These are phyloP conservation scores for Melolontha melolontha DNA, from an alignment of 2,888 invertebrate species.

Conservation along the genomic window DNA sequence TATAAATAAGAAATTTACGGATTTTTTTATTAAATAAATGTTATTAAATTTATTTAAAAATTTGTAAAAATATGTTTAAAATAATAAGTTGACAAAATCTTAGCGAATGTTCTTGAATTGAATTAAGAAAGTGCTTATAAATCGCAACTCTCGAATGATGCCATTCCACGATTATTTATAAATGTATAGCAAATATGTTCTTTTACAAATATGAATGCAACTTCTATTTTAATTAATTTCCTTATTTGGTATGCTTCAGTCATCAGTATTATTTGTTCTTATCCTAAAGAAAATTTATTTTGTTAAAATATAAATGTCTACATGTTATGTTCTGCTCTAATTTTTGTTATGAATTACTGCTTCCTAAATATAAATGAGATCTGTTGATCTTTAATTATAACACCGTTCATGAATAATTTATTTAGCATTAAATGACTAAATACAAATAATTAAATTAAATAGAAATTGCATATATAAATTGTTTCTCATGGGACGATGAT, in stretches of 20 bases:
- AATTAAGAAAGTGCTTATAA: no score
- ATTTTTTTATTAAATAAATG: neutral
- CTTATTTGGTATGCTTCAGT: no score
- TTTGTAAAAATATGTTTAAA: no score
- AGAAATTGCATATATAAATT: slow-evolving; percentile 32
- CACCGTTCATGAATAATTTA: slow-evolving; percentile 30
- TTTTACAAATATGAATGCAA: no score
- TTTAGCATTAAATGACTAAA: slow-evolving; percentile 37
- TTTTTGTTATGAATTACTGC: neutral
- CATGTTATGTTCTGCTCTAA: neutral
- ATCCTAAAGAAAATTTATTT: no score
- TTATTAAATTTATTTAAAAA: neutral
- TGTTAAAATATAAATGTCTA: neutral
- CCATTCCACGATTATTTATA: no score
- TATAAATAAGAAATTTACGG: slow-evolving; percentile 38
- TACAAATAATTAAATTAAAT: slow-evolving; percentile 37
- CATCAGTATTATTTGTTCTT: no score
- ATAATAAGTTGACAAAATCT: no score
- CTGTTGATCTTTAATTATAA: slow-evolving; percentile 16
- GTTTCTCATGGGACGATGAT: slow-evolving; percentile 11
- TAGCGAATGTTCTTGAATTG: no score
- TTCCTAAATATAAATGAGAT: slow-evolving; percentile 24
- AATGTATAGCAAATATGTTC: no score
- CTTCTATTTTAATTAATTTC: no score
- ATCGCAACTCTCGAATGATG: no score